These are phyloP conservation scores for Pimpla rufipes DNA, from an alignment of 2,888 invertebrate genomes.

Conservation along the genomic window DNA sequence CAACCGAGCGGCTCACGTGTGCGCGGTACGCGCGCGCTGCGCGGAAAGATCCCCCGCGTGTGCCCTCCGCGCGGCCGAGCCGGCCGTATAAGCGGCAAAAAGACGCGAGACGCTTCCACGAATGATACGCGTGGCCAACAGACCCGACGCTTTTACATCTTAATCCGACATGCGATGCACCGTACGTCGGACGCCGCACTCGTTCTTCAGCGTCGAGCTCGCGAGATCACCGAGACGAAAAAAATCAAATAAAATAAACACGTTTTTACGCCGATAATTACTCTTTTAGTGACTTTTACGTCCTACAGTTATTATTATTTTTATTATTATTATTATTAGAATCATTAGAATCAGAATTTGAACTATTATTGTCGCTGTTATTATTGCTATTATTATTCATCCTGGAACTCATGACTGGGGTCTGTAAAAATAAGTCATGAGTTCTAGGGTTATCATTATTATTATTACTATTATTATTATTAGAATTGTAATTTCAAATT, in stretches of 20 bases:
- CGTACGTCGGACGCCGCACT: not conserved
- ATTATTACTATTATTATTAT: constrained; percentile 30
- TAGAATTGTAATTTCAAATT: no score
- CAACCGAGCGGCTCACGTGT: constrained; percentile 66
- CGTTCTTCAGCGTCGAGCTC: not conserved
- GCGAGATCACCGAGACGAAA: not conserved
- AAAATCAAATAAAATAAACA: not conserved
- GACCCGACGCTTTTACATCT: constrained; percentile 73
- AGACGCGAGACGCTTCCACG: constrained; percentile 75
- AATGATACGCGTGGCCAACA: constrained; percentile 70
- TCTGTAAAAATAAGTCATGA: no score
- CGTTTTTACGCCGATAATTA: not conserved
- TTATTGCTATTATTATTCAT: constrained; percentile 28
- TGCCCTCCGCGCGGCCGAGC: not conserved
- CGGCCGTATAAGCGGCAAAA: constrained; percentile 1
- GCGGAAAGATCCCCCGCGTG: constrained; percentile 28
- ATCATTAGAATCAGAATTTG: not conserved
- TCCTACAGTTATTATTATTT: not conserved
- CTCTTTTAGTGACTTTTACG: not conserved
- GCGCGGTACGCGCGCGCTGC: constrained; percentile 2
- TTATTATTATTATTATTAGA: not conserved
- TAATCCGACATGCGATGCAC: constrained; percentile 67
- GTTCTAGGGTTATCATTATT: not conserved
- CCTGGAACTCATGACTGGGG: no score
- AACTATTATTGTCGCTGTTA: not conserved